Percentiles rank a stretch among this genome's conserved stretches.
Evolutionary conservation across 1,140 invertebrate genomes (phyloP).

Genomic region (Temnothorax nylanderi): DNA sequence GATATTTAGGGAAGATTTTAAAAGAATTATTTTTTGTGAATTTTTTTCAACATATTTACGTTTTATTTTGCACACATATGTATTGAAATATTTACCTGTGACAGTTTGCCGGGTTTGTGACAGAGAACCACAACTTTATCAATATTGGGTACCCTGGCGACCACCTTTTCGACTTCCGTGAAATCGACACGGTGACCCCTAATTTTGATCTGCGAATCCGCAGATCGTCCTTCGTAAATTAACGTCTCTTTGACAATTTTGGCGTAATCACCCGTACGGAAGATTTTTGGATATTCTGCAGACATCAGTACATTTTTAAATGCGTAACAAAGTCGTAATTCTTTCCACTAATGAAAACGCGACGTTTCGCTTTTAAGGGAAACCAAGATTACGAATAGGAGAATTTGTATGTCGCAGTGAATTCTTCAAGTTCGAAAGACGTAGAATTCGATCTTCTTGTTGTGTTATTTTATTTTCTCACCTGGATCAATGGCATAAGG

Average conservation of each 20-base stretch:
- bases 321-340: background rate
- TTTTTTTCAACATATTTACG: background rate
- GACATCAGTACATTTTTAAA: background rate
- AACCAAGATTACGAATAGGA: background rate
- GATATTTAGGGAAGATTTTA: background rate
- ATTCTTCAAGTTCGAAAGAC: background rate
- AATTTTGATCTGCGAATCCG: conserved; percentile 95
- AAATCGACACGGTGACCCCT: conserved; percentile 94
- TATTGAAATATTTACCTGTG: conserved; percentile 84
- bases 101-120: conserved; percentile 90
- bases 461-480: conserved; percentile 76
- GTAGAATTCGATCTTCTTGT: background rate
- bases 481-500: conserved; percentile 88
- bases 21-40: background rate
- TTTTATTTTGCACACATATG: background rate
- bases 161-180: conserved; percentile 92
- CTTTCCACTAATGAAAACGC: background rate
- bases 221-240: conserved; percentile 91
- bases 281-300: conserved; percentile 89
- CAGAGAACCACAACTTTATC: conserved; percentile 91
- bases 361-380: background rate
- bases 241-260: conserved; percentile 90
- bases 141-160: conserved; percentile 86
- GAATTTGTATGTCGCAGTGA: background rate
- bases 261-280: conserved; percentile 94